phyloP scores from a whole-genome alignment of 2,888 invertebrate genomes.

The Melipona beecheii region DNA sequence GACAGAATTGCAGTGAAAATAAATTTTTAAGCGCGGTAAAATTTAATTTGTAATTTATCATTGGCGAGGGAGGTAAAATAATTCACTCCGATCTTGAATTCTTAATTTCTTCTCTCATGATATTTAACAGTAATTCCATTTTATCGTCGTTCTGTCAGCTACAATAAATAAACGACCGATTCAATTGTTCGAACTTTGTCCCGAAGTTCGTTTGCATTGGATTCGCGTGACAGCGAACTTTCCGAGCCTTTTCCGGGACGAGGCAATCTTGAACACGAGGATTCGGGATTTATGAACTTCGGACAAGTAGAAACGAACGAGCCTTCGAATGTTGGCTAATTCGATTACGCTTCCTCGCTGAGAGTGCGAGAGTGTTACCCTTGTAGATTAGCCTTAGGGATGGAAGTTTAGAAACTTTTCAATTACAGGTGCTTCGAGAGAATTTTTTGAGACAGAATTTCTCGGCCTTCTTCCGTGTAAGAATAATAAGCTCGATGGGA shows the following conservation, averaged over 20 bases:
- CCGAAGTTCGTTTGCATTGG: background rate
- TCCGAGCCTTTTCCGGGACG: background rate
- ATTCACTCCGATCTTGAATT: too few relatives aligned
- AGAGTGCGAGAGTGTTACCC: background rate
- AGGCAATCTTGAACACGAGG: background rate
- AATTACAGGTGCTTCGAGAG: background rate
- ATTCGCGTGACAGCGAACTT: slow-evolving; percentile 2
- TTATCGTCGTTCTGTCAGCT: background rate
- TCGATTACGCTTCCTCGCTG: slow-evolving; percentile 1
- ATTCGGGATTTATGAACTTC: background rate
- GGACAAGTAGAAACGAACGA: background rate
- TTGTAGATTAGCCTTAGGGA: background rate
- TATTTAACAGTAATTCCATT: background rate
- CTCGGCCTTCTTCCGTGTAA: too few relatives aligned
- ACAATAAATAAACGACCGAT: background rate
- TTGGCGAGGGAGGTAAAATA: too few relatives aligned
- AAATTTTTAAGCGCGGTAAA: too few relatives aligned
- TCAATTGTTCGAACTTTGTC: background rate
- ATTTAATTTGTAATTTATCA: too few relatives aligned
- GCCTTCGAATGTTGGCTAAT: background rate
- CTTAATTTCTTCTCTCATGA: too few relatives aligned
- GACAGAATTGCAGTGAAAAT: too few relatives aligned
- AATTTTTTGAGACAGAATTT: background rate
- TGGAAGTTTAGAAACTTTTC: background rate
- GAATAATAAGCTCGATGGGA: too few relatives aligned